Evolutionary conservation across 2,888 invertebrate genomes (phyloP).

Genomic region (Himalopsyche kuldschensis): DNA sequence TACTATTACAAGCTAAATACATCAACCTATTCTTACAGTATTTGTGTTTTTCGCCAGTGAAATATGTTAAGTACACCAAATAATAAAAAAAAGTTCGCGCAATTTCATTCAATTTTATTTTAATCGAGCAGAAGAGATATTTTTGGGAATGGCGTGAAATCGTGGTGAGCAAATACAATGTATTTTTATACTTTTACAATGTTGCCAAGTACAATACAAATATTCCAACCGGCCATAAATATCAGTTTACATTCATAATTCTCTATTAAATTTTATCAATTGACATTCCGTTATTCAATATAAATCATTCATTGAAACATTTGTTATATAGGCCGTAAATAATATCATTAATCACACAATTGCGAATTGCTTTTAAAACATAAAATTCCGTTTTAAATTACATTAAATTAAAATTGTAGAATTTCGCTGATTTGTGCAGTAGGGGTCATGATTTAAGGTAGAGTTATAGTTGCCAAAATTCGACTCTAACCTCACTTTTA

Average conservation of each 20-base stretch:
- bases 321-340: no score
- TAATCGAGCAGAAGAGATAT: background rate
- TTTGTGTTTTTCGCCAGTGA: background rate
- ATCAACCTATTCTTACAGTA: no score
- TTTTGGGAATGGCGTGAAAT: background rate
- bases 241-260: background rate
- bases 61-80: background rate
- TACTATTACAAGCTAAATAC: no score
- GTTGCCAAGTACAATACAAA: background rate
- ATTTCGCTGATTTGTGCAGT: no score
- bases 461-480: no score
- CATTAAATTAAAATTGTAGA: no score
- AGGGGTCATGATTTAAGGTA: no score
- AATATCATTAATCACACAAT: no score
- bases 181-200: background rate
- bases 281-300: background rate
- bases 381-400: no score
- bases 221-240: background rate
- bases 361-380: no score
- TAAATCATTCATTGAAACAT: no score
- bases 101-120: background rate
- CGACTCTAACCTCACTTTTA: no score
- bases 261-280: background rate
- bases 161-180: background rate
- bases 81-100: background rate